These are phyloP conservation scores for Nycteola revayana DNA, from an alignment of 2,888 invertebrate genomes.

Conservation along the genomic window DNA sequence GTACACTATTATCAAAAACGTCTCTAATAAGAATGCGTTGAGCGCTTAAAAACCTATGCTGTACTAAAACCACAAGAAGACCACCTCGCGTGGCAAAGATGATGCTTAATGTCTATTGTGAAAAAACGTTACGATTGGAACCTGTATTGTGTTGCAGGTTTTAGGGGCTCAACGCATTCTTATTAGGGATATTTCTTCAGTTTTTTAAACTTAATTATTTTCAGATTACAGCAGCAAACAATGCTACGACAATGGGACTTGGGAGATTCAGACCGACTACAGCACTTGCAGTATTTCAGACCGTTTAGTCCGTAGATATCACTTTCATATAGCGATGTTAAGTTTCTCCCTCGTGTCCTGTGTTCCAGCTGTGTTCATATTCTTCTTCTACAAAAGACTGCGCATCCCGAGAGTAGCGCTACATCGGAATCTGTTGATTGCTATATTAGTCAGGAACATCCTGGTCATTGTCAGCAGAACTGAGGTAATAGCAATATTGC, in stretches of 20 bases:
- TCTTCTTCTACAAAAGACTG: slow-evolving; percentile 78
- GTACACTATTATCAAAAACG: no score
- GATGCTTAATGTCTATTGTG: no score
- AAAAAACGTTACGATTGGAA: no score
- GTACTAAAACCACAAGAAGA: no score
- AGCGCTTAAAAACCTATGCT: no score
- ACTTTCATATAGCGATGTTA: slow-evolving; percentile 78
- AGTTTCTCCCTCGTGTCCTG: slow-evolving; percentile 75
- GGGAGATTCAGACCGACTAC: slow-evolving; percentile 83
- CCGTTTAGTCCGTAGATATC: slow-evolving; percentile 72
- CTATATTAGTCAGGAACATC: slow-evolving; percentile 81
- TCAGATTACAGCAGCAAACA: slow-evolving; percentile 82
- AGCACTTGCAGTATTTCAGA: slow-evolving; percentile 79
- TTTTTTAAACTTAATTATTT: no score
- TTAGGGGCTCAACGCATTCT: no score
- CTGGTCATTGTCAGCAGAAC: slow-evolving; percentile 81
- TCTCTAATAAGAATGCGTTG: no score
- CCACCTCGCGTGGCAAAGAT: no score
- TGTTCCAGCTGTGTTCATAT: slow-evolving; percentile 81
- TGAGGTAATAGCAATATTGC: no score
- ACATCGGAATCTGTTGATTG: slow-evolving; percentile 83
- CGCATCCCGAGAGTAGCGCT: slow-evolving; percentile 77
- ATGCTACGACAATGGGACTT: slow-evolving; percentile 77
- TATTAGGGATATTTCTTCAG: no score
- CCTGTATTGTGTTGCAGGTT: no score